Base-by-base conservation (phyloP, 2,797 vertebrate genomes). In the Cyprinella venusta region DNA sequence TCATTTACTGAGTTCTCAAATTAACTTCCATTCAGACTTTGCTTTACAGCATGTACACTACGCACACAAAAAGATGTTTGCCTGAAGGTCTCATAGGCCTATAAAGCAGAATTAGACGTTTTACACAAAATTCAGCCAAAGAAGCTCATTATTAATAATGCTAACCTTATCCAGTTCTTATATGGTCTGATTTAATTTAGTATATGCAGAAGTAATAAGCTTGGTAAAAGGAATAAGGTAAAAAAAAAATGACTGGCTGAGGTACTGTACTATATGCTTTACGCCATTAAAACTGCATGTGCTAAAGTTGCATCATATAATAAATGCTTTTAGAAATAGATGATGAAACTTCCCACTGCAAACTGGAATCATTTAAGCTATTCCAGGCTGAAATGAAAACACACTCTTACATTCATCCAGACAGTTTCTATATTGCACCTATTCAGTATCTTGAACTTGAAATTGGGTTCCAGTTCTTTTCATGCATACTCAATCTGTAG, bases 361-460 rank as follows among this genome's bases (percentile, higher is more conserved):
- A 61, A 26, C 59, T 61, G 24, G 59, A 61, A 61, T 61, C 24
- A 16, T 15, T 63, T 30, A 16, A 33, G 33, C 18, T 15, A 61
- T 65, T 74, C 13, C 42, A 75, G 50, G 26, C 21, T 76, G 1
- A 83, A 61, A 16, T 33, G 21, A 68, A 68, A 80, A 21, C 67
- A n/a, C 15, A 15, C 3, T 52, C 30, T 38, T 30, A 7, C 38
- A 40, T 65, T 54, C 48, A 56, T 59, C 33, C 48, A 64, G n/a
- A 42, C 16, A 63, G 48, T 56, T 78, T 19, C 24, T 61, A 64
- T 83, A 63, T 77, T 83, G 64, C 81, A 78, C 75, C 75, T 83
- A 70, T 70, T 61, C 30, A 63, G 75, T 59, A 26, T 76, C 42
- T 52, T 65, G 33, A 76, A 71, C 54, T 19, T 83, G 8, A 70